Evolutionary conservation across 2,797 vertebrate species (phyloP).

Genomic region (Hydrolagus colliei): DNA sequence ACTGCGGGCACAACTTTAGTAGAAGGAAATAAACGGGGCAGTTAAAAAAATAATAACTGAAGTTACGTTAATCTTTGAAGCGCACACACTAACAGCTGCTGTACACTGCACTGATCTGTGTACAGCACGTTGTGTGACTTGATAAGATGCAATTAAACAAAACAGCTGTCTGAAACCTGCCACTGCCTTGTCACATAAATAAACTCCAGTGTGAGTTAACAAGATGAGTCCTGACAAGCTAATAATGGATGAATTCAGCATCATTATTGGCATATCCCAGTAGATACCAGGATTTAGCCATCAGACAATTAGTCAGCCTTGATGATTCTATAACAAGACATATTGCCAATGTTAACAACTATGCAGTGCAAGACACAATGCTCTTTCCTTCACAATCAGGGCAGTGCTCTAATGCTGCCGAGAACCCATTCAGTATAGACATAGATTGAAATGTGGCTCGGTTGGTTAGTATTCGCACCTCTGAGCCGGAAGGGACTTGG

Average conservation of each 20-base stretch:
- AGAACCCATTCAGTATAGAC: not conserved
- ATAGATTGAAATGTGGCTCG: too few relatives aligned
- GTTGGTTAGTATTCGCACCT: too few relatives aligned
- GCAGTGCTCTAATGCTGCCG: not conserved
- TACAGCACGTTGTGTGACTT: slow-evolving; percentile 42
- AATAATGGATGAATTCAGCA: slow-evolving; percentile 32
- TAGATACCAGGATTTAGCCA: slow-evolving; percentile 30
- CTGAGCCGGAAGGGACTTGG: too few relatives aligned
- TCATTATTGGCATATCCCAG: slow-evolving; percentile 32
- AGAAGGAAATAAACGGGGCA: not conserved
- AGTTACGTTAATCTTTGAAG: not conserved
- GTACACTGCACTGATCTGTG: slow-evolving; percentile 11
- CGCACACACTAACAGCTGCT: slow-evolving; percentile 4
- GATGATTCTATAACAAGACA: slow-evolving; percentile 26
- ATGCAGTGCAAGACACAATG: not conserved
- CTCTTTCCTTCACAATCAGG: not conserved
- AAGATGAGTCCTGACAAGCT: slow-evolving; percentile 38
- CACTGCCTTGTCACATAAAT: slow-evolving; percentile 52
- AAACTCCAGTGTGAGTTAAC: slow-evolving; percentile 48
- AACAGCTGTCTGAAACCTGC: slow-evolving; percentile 67
- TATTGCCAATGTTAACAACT: not conserved
- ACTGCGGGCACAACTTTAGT: not conserved
- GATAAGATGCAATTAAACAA: slow-evolving; percentile 57
- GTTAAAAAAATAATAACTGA: not conserved
- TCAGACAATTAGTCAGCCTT: slow-evolving; percentile 17